A percentile compares a stretch with the other conserved stretches of the same genome.
phyloP scores from a whole-genome alignment of 2,113 vertebrate species.

The Alethe diademata region DNA sequence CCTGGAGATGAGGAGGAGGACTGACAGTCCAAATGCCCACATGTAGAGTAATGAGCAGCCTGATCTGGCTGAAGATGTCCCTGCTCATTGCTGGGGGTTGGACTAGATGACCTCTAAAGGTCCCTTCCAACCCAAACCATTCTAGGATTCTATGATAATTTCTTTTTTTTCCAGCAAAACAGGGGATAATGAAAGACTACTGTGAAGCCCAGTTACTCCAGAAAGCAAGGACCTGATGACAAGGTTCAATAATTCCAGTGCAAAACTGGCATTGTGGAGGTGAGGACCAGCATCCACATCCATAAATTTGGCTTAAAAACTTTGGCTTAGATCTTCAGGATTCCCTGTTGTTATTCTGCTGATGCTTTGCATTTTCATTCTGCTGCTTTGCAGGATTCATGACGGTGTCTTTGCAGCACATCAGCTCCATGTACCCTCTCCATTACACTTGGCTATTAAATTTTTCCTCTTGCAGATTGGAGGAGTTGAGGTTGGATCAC shows the following conservation, averaged over 20 bases:
- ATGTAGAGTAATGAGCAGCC: background rate
- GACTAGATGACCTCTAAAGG: background rate
- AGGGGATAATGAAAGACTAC: background rate
- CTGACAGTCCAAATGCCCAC: background rate
- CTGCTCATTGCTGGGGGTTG: accelerated
- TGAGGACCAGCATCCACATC: background rate
- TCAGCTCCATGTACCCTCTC: accelerated
- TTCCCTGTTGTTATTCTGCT: background rate
- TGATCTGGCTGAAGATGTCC: background rate
- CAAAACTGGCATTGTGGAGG: background rate
- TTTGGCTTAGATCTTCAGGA: background rate
- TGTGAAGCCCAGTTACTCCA: background rate
- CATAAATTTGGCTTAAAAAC: background rate
- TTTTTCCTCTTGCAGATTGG: background rate
- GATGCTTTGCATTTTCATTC: background rate
- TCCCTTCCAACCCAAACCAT: background rate
- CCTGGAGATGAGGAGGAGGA: background rate
- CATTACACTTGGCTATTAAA: background rate
- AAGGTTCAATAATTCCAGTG: background rate
- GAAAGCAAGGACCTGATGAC: background rate
- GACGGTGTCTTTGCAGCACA: background rate
- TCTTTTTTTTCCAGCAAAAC: background rate
- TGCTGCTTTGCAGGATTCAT: background rate
- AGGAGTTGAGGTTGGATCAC: accelerated
- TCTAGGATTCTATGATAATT: background rate